Base-by-base conservation (phyloP, 2,113 vertebrate species). In the Theristicus caerulescens region DNA sequence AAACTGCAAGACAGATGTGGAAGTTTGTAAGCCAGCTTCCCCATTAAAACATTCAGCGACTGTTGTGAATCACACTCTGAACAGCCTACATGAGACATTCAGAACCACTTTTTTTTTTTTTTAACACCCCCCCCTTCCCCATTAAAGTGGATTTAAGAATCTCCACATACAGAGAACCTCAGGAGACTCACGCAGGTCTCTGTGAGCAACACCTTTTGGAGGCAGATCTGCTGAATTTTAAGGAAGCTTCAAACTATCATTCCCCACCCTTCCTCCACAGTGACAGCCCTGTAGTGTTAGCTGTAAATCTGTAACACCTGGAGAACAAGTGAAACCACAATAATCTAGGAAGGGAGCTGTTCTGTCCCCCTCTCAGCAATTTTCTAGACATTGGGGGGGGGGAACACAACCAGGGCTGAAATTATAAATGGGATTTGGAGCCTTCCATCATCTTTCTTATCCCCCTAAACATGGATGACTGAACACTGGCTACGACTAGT, bases 1-100 rank as follows among this genome's bases (percentile, higher is more conserved):
- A 49, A 91, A 84, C 27, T 42, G 9, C 16, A 49, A 24, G 36
- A 26, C 55, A 86, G 27, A 42, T 1, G 3, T 13, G 66, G 29
- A 84, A 79, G 38, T 62, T 7, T 21, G 21, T 15, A 87, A 55
- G 14, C 14, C 25, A 83, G 7, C 9, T 40, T 61, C 27, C 10
- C 27, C 34, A 44, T 19, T 49, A 34, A 52, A 91, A 42, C 14
- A 7, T 22, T 16, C 46, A 64, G 58, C 6, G 62, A 17, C 34
- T 78, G 40, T n/a, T 34, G 19, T 26, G 24, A 78, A 70, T n/a
- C 57, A 16, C 40, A 25, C 9, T 52, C 71, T 58, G 8, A 88
- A 79, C 4, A 73, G 36, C 12, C 51, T 32, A 55, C 21, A n/a
- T 0, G 0, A 71, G n/a, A 87, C 7, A 7, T 2, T 34, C n/a